Conservation (phyloP, 30 jellyfish, hydroid and myxozoan genomes). For the Clytia hemisphaerica region DNA sequence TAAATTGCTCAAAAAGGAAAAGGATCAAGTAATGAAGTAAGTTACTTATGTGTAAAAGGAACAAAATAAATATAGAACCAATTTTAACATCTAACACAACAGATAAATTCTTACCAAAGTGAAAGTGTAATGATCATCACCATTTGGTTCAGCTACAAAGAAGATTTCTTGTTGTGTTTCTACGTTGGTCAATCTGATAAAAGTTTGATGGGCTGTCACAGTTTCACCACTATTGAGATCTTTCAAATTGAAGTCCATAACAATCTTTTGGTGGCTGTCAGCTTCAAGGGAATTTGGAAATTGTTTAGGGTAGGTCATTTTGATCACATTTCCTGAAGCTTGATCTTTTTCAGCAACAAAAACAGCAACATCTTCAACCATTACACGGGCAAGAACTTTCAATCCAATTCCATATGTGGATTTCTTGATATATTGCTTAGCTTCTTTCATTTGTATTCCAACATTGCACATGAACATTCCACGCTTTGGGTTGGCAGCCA, state of each 20-base stretch:
- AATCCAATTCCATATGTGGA: constrained; percentile 44
- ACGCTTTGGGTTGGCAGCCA: constrained; percentile 50
- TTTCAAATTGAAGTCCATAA: constrained; percentile 60
- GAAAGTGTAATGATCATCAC: constrained; percentile 71
- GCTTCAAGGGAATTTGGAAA: constrained; percentile 59
- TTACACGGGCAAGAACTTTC: constrained; percentile 73
- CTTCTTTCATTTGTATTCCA: constrained; percentile 38
- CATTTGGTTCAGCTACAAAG: constrained; percentile 88
- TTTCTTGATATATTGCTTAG: constrained; percentile 38
- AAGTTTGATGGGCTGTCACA: constrained; percentile 80
- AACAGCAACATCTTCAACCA: constrained; percentile 73
- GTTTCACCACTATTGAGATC: constrained; percentile 44
- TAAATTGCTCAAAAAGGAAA: neutral
- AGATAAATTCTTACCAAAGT: constrained; percentile 43
- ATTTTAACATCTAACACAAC: too few relatives aligned
- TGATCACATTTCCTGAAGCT: constrained; percentile 25
- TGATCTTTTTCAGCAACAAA: constrained; percentile 85
- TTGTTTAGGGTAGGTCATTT: constrained; percentile 65
- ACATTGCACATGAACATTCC: constrained; percentile 64
- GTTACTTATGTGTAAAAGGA: too few relatives aligned
- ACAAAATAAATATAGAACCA: neutral
- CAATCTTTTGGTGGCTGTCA: constrained; percentile 76
- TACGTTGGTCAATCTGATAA: constrained; percentile 58
- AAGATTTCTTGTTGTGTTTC: constrained; percentile 85
- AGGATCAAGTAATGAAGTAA: too few relatives aligned